These are phyloP conservation scores for Drosophila setosimentum DNA, from an alignment of 2,888 invertebrate genomes.

Conservation along the genomic window DNA sequence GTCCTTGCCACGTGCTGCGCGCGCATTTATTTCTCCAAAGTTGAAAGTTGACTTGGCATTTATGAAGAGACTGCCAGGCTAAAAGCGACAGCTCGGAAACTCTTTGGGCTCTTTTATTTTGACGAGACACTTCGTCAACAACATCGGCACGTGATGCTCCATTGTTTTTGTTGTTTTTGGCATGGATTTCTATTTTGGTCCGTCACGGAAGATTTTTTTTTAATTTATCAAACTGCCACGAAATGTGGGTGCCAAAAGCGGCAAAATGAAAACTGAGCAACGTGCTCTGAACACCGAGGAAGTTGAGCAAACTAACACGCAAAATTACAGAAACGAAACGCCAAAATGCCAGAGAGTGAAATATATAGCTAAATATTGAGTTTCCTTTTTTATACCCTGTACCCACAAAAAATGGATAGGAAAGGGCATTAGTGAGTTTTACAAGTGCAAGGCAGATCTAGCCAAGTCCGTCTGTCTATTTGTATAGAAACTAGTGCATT, in stretches of 20 bases:
- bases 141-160: slow-evolving; percentile 44
- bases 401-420: background rate
- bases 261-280: slow-evolving; percentile 14
- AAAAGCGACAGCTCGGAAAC: slow-evolving; percentile 4
- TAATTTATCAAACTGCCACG: slow-evolving; percentile 24
- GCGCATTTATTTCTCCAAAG: slow-evolving; percentile 80
- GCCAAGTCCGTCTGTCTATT: background rate
- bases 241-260: slow-evolving; percentile 27
- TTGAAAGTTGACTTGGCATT: slow-evolving; percentile 46
- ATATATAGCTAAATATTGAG: background rate
- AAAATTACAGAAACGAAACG: slow-evolving; percentile 41
- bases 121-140: slow-evolving; percentile 66
- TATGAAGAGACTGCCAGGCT: slow-evolving; percentile 31
- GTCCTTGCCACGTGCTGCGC: slow-evolving; percentile 85
- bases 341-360: slow-evolving; percentile 1
- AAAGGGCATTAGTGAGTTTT: background rate
- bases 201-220: slow-evolving; percentile 51
- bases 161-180: slow-evolving; percentile 25
- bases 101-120: slow-evolving; percentile 41
- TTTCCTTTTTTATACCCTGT: background rate
- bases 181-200: slow-evolving; percentile 58
- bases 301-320: slow-evolving; percentile 34
- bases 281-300: slow-evolving; percentile 24
- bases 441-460: background rate
- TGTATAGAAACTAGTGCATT: background rate